A percentile compares a stretch with the other conserved stretches of the same genome.
These are phyloP conservation scores for Onthophagus taurus DNA, from an alignment of 1,140 invertebrate genomes.

Conservation along the genomic window DNA sequence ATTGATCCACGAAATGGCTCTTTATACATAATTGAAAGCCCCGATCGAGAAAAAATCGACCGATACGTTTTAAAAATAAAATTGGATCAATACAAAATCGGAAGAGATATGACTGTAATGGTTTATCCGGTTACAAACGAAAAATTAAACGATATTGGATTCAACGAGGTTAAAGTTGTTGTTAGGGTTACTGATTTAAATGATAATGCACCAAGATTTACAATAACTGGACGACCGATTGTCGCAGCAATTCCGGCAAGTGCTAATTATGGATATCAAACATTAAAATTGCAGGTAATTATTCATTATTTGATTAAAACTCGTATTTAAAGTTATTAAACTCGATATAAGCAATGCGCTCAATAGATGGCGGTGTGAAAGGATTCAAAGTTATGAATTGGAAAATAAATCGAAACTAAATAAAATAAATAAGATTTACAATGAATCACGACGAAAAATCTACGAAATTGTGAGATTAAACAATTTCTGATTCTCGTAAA, in stretches of 20 bases:
- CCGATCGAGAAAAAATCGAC: conserved; percentile 57
- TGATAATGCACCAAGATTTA: conserved; percentile 70
- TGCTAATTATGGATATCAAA: conserved; percentile 69
- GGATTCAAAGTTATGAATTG: too few species aligned
- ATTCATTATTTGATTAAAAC: too few species aligned
- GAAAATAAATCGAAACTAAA: too few species aligned
- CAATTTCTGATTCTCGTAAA: too few species aligned
- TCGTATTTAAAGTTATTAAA: too few species aligned
- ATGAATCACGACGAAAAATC: background rate
- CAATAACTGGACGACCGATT: conserved; percentile 57
- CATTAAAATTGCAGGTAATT: conserved; percentile 55
- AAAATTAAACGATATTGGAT: conserved; percentile 51
- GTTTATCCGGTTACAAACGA: conserved; percentile 63
- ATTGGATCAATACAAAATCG: conserved; percentile 54
- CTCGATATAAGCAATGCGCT: too few species aligned
- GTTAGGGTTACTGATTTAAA: conserved; percentile 70
- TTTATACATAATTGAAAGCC: conserved; percentile 54
- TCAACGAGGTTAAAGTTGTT: conserved; percentile 58
- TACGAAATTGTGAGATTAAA: background rate
- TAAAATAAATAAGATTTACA: background rate
- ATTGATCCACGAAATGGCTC: conserved; percentile 64
- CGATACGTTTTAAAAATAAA: conserved; percentile 58
- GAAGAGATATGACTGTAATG: conserved; percentile 56
- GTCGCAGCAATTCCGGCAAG: conserved; percentile 69
- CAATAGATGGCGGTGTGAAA: too few species aligned